These are phyloP conservation scores for Notocelia uddmanniana DNA, from an alignment of 2,888 invertebrate genomes.

Conservation along the genomic window DNA sequence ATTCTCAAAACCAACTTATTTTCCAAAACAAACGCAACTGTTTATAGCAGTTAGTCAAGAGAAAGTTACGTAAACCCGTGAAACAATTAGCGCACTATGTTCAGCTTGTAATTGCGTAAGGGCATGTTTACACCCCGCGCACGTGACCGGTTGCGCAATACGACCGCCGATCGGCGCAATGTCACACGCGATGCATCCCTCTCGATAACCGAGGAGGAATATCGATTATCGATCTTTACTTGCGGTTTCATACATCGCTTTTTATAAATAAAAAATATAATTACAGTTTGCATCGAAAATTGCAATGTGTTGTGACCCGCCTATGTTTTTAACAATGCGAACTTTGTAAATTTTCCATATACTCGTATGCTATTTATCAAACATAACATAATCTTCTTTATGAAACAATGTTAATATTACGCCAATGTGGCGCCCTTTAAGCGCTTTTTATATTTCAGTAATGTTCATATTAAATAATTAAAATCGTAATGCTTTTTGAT, in stretches of 20 bases:
- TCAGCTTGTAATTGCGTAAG: conserved; percentile 48
- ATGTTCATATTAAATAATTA: no score
- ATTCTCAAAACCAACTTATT: not conserved
- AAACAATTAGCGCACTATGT: conserved; percentile 41
- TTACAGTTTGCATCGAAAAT: not conserved
- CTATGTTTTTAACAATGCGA: not conserved
- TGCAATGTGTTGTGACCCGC: not conserved
- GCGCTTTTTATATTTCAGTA: no score
- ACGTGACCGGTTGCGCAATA: conserved; percentile 63
- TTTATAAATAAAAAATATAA: not conserved
- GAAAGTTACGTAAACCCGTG: not conserved
- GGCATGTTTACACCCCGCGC: conserved; percentile 61
- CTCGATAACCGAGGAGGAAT: not conserved
- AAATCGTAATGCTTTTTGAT: not conserved
- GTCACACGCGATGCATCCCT: conserved; percentile 58
- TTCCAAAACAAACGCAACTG: not conserved
- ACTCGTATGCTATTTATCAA: not conserved
- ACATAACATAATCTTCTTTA: not conserved
- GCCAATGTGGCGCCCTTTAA: no score
- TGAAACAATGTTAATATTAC: no score
- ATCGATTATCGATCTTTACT: conserved; percentile 8
- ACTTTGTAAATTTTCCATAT: not conserved
- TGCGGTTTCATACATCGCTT: not conserved
- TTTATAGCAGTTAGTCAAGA: conserved; percentile 2
- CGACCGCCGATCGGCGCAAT: conserved; percentile 62